Base-by-base conservation (phyloP, 2,888 invertebrate species). In the Yponomeuta cagnagella region DNA sequence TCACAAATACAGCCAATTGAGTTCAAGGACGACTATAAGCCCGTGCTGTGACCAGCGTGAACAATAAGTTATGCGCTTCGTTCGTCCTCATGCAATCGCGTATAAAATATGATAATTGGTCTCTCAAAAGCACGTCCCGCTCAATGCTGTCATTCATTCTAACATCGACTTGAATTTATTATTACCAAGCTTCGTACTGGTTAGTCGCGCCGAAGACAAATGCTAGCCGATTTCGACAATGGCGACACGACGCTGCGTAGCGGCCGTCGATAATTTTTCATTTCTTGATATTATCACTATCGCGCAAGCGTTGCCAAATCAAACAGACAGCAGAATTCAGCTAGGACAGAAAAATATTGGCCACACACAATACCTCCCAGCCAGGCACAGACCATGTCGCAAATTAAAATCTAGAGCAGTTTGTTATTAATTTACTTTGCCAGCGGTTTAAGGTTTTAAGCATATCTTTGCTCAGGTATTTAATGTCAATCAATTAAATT, bases 11-110 rank as follows among this genome's bases (percentile, higher is more conserved):
- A 83, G 78, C 80, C 86, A 86, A 92, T 92, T 88, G 88, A 91
- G 91, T 90, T 91, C 90, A 91, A 90, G 91, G 90, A 88, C 90
- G 82, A 78, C 78, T 79, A 85, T 88, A 87, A 89, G 85, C 87
- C 83, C 80, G 80, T 79, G 84, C 84, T 90, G 91, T 87, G 91
- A 89, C 88, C 89, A 87, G 89, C 84, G 87, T 90, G 87, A 89
- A 91, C 90, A 92, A 92, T 91, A 86, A 89, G 82, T 85, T 86
- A 87, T 85, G 82, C 82, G 52, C 70, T n/a, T 81, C 83, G 84
- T 79, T 81, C 80, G 87, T 90, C 90, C 85, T 89, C 89, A 88
- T 88, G 87, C 88, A 86, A 87, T 85, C 83, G 86, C 85, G 78
- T 84, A 87, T 89, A 86, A 89, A 89, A 87, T 89, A 90, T 87